These are phyloP conservation scores for Rosalia funebris DNA, from an alignment of 2,888 invertebrate species.

Conservation along the genomic window DNA sequence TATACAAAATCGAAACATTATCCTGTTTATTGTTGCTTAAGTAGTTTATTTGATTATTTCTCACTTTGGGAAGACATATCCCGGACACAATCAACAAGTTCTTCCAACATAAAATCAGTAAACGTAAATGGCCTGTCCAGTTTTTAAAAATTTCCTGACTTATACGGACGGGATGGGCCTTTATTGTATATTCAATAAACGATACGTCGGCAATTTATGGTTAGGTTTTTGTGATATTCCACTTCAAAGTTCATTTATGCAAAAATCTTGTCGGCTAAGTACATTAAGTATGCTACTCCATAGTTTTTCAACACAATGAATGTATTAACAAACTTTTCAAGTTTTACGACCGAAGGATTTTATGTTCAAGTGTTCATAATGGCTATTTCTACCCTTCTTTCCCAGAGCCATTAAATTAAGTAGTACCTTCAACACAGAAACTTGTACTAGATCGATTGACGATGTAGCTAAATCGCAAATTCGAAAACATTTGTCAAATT, in stretches of 20 bases:
- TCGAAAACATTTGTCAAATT: no score
- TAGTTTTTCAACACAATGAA: background rate
- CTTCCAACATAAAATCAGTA: no score
- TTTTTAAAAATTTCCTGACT: no score
- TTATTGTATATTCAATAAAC: no score
- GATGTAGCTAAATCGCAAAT: background rate
- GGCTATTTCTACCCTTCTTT: background rate
- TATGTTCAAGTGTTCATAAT: background rate
- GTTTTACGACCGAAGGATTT: background rate
- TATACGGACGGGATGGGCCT: no score
- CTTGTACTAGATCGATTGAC: conserved; percentile 2
- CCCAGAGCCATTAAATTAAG: background rate
- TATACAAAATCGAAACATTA: no score
- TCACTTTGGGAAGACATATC: no score
- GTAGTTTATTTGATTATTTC: no score
- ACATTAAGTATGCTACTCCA: background rate
- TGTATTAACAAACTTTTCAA: background rate
- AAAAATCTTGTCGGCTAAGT: background rate
- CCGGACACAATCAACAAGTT: no score
- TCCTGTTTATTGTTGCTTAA: no score
- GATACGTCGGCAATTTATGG: no score
- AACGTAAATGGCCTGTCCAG: no score
- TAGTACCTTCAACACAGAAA: background rate
- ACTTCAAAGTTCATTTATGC: background rate
- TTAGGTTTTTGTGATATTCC: background rate